These are phyloP conservation scores for Anthonomus grandis DNA, from an alignment of 1,140 invertebrate genomes.

Conservation along the genomic window DNA sequence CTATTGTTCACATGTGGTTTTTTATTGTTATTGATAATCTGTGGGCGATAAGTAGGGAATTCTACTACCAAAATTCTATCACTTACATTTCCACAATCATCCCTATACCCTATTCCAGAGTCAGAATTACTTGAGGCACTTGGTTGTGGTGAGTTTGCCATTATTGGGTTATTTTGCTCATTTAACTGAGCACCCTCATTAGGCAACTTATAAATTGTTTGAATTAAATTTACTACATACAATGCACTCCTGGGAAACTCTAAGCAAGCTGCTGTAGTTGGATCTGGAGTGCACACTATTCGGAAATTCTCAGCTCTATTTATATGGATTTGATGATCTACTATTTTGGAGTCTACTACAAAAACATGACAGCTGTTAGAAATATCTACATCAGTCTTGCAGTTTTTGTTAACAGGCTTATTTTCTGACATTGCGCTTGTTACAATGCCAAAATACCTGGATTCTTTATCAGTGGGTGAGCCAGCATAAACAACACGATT, in stretches of 20 bases:
- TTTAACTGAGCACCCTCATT: constrained; percentile 27
- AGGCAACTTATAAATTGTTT: constrained; percentile 63
- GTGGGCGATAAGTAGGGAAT: constrained; percentile 55
- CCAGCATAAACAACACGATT: constrained; percentile 86
- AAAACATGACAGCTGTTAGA: constrained; percentile 95
- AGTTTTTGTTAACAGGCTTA: constrained; percentile 27
- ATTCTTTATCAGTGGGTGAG: constrained; percentile 84
- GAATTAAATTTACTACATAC: constrained; percentile 73
- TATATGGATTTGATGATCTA: constrained; percentile 76
- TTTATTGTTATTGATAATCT: constrained; percentile 43
- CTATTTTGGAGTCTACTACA: constrained; percentile 81
- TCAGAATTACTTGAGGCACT: constrained; percentile 91
- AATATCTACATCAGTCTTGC: constrained; percentile 52
- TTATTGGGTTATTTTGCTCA: constrained; percentile 37
- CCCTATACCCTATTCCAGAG: constrained; percentile 80
- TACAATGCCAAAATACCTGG: constrained; percentile 88
- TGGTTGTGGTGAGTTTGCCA: constrained; percentile 75
- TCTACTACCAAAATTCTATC: constrained; percentile 80
- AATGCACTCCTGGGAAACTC: constrained; percentile 90
- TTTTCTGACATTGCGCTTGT: constrained; percentile 66
- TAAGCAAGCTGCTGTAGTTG: constrained; percentile 62
- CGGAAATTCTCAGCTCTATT: constrained; percentile 73
- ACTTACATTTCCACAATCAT: constrained; percentile 71
- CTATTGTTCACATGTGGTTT: too few species aligned
- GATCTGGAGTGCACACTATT: constrained; percentile 71